These are phyloP conservation scores for Drosophila kikkawai DNA, from an alignment of 1,140 invertebrate species.

Conservation along the genomic window DNA sequence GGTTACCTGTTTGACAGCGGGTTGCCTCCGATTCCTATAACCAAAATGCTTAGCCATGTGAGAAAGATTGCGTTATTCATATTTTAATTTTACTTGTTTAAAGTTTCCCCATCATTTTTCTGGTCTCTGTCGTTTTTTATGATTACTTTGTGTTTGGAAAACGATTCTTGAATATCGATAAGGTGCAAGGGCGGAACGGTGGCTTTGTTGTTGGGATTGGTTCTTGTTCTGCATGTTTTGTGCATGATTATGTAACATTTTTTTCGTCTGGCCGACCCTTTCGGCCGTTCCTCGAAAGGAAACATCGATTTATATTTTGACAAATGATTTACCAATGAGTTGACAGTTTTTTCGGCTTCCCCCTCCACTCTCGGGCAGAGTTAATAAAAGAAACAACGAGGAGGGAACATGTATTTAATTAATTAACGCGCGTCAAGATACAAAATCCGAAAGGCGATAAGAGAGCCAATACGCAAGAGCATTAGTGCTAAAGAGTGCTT, in stretches of 20 bases:
- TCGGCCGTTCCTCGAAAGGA: constrained; percentile 26
- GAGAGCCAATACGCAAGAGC: constrained; percentile 23
- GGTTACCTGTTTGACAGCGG: constrained; percentile 79
- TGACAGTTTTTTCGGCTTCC: constrained; percentile 61
- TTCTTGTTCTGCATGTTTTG: constrained; percentile 52
- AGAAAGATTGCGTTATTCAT: constrained; percentile 83
- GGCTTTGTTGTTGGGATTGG: constrained; percentile 56
- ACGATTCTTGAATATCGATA: constrained; percentile 82
- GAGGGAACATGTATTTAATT: constrained; percentile 73
- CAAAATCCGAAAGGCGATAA: constrained; percentile 47
- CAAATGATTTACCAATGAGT: constrained; percentile 80
- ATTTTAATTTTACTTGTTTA: constrained; percentile 80
- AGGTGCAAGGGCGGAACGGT: constrained; percentile 67
- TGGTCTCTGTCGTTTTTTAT: constrained; percentile 29
- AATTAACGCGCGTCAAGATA: constrained; percentile 74
- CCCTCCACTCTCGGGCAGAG: constrained; percentile 5
- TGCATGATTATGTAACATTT: constrained; percentile 80
- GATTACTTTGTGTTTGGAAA: constrained; percentile 54
- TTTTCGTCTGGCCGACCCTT: constrained; percentile 26
- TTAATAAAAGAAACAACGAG: constrained; percentile 58
- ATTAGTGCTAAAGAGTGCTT: constrained; percentile 24
- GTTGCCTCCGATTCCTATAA: constrained; percentile 49
- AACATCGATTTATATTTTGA: constrained; percentile 81
- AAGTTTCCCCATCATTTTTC: constrained; percentile 37
- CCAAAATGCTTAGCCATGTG: constrained; percentile 76